Percentiles rank a stretch among this genome's conserved stretches.
These are phyloP conservation scores for Odiellus spinosus DNA, from an alignment of 2,888 invertebrate genomes.

Conservation along the genomic window DNA sequence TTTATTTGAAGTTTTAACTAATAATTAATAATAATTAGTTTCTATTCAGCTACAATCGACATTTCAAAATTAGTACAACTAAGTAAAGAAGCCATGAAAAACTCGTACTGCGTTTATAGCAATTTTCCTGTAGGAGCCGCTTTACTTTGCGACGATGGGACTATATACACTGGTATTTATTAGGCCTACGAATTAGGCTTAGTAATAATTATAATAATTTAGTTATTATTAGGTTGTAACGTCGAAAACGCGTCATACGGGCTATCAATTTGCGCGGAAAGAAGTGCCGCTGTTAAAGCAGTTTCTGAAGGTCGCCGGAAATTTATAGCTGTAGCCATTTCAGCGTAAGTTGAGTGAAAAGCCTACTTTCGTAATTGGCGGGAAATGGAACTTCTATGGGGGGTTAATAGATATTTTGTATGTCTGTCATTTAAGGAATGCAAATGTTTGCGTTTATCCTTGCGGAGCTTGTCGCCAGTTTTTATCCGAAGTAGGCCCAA, in stretches of 20 bases:
- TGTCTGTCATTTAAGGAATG: too few species aligned
- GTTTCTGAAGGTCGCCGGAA: constrained; percentile 61
- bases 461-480: constrained; percentile 75
- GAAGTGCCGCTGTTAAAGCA: constrained; percentile 65
- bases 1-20: too few species aligned
- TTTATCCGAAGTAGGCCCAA: constrained; percentile 24
- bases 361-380: too few species aligned
- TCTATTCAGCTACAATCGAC: too few species aligned
- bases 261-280: constrained; percentile 71
- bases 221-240: constrained; percentile 52
- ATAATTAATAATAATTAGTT: too few species aligned
- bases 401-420: too few species aligned
- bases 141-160: constrained; percentile 50
- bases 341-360: constrained; percentile 8
- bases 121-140: constrained; percentile 57
- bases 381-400: too few species aligned
- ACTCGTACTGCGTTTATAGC: constrained; percentile 13
- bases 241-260: constrained; percentile 75
- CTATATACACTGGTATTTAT: constrained; percentile 37
- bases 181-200: background rate
- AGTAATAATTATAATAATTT: background rate
- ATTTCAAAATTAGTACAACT: constrained; percentile 2
- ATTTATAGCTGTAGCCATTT: constrained; percentile 36
- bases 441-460: constrained; percentile 51
- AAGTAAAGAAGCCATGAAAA: constrained; percentile 3